Base-by-base conservation (phyloP, 2,113 vertebrate genomes). In the Poeciliopsis turrubarensis region DNA sequence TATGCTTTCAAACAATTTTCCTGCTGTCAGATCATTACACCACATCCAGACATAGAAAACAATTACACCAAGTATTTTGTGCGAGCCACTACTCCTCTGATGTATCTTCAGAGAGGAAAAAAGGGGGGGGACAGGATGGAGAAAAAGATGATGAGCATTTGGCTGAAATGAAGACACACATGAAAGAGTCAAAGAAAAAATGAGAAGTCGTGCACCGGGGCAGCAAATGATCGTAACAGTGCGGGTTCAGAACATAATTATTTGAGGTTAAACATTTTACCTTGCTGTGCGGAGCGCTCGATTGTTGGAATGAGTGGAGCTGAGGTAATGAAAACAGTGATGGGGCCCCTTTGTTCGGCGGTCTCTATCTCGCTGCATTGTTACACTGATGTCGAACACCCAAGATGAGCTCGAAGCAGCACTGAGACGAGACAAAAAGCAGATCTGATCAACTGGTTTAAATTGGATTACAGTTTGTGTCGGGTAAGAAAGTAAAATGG, bases 221-320 rank as follows among this genome's bases (percentile, higher is more conserved):
- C 73, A 81, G 81, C 60, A 63, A 86, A 81, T 74, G 83, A 86
- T 90, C 82, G 62, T 70, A 82, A 75, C 77, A 77, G 57, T 64
- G 75, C 84, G 85, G 70, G 92, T 93, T 94, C 91, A 92, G 64
- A 83, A 76, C 70, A 82, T 90, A 91, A 94, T 94, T 88, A 92
- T 88, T 81, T 71, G 72, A 91, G 92, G 93, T 93, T 92, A 94
- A 93, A 92, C 80, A 85, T 77, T 90, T 90, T 65, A 83, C 78
- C 77, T 80, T 83, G 68, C 73, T 73, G 79, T 88, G 75, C 60
- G 31, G 62, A 85, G 86, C 80, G 76, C 82, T 84, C 84, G 89
- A 64, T 61, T 74, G 83, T 65, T 80, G 84, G 84, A 92, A 91
- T 90, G 73, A 90, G 87, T 82, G 80, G 74, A 70, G 69, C 44